Evolutionary conservation across 2,888 invertebrate genomes (phyloP).

Genomic region (Cryptocephalus moraei): DNA sequence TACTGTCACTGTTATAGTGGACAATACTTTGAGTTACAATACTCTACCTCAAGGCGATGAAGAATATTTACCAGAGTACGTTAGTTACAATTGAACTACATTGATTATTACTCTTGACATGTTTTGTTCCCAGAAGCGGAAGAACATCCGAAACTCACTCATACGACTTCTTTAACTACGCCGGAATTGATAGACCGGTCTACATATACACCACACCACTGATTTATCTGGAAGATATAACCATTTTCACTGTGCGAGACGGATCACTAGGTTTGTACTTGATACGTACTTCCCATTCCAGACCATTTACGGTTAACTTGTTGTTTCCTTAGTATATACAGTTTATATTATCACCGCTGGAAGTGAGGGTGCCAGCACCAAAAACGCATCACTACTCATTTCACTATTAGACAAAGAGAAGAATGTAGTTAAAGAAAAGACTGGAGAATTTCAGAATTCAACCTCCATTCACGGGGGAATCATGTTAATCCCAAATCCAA

Average conservation of each 20-base stretch:
- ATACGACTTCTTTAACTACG: slow-evolving; percentile 97
- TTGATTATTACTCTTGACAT: background rate
- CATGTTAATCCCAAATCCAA: background rate
- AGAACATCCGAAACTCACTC: slow-evolving; percentile 58
- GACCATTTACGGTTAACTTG: too few species aligned
- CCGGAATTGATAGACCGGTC: slow-evolving; percentile 91
- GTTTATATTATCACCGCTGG: too few species aligned
- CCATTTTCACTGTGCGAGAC: slow-evolving; percentile 40
- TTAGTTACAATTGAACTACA: slow-evolving; percentile 1
- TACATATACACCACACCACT: slow-evolving; percentile 77
- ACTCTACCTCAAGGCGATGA: slow-evolving; percentile 84
- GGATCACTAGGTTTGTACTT: too few species aligned
- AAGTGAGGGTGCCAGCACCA: too few species aligned
- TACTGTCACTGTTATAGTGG: slow-evolving; percentile 82
- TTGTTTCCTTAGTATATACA: too few species aligned
- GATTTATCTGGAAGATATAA: slow-evolving; percentile 74
- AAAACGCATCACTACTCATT: too few species aligned
- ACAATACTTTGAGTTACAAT: slow-evolving; percentile 75
- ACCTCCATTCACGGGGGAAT: slow-evolving; percentile 24
- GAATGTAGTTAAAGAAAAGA: too few species aligned
- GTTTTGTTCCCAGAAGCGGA: slow-evolving; percentile 9
- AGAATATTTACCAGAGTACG: slow-evolving; percentile 44
- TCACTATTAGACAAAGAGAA: too few species aligned
- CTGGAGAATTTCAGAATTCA: too few species aligned
- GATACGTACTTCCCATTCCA: too few species aligned